Conservation (phyloP, 2,888 invertebrate species). For the Nesidiocoris tenuis region DNA sequence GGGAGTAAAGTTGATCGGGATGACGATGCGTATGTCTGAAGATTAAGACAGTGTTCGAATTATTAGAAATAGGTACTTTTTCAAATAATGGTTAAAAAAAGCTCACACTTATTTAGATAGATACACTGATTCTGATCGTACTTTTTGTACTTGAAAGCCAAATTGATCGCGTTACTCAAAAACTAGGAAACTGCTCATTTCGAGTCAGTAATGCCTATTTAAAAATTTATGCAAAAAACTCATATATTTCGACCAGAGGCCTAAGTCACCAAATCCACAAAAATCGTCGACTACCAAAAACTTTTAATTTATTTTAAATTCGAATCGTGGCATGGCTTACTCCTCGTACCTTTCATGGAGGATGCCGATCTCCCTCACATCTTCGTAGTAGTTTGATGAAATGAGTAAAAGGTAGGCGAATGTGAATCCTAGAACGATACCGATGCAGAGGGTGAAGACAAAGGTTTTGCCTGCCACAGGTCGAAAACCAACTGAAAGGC, state of each 20-base stretch:
- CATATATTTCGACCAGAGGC: no score
- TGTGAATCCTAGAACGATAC: slow-evolving; percentile 73
- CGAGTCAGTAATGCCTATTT: no score
- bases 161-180: no score
- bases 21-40: slow-evolving; percentile 52
- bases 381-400: slow-evolving; percentile 55
- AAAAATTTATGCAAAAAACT: no score
- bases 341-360: slow-evolving; percentile 50
- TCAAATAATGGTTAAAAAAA: background rate
- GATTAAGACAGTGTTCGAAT: background rate
- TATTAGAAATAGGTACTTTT: background rate
- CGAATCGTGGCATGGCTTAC: no score
- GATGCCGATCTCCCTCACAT: slow-evolving; percentile 51
- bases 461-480: slow-evolving; percentile 65
- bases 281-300: no score
- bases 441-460: slow-evolving; percentile 68
- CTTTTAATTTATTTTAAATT: no score
- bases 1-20: slow-evolving; percentile 25
- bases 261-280: no score
- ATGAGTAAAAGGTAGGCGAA: slow-evolving; percentile 71
- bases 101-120: background rate
- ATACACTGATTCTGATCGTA: slow-evolving; percentile 2
- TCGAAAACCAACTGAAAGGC: slow-evolving; percentile 52
- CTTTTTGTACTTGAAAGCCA: no score
- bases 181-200: no score